phyloP scores from a whole-genome alignment of 2,113 vertebrate genomes.

The Hirundichthys speculiger region DNA sequence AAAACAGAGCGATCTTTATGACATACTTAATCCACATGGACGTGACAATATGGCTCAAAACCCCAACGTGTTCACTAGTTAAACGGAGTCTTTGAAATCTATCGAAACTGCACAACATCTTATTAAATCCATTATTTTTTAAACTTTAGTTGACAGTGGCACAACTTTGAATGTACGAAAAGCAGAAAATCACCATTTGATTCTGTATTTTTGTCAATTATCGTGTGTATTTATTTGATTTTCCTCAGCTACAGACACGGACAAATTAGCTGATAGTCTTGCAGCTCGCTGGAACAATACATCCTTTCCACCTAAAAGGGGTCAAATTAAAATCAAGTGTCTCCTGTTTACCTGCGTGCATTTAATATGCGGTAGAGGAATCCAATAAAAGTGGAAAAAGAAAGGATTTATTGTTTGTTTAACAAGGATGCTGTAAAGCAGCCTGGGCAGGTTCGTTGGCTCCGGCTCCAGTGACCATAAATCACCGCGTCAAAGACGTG shows the following conservation, averaged over 20 bases:
- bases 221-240: not conserved
- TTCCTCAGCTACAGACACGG: not conserved
- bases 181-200: not conserved
- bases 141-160: not conserved
- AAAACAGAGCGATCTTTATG: conserved; percentile 42
- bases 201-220: not conserved
- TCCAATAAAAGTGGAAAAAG: no score
- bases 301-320: no score
- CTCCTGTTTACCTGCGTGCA: no score
- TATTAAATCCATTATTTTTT: not conserved
- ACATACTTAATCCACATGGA: not conserved
- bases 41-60: conserved; percentile 6
- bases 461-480: no score
- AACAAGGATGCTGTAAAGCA: no score
- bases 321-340: no score
- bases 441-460: no score
- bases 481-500: no score
- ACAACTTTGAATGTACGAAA: not conserved
- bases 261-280: not conserved
- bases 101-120: no score
- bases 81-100: not conserved
- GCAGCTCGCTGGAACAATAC: no score
- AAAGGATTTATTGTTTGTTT: no score
- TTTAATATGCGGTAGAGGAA: no score
- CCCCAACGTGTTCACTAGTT: not conserved